Conservation (phyloP, 2,888 invertebrate species). For the Amblyjoppa proteus region DNA sequence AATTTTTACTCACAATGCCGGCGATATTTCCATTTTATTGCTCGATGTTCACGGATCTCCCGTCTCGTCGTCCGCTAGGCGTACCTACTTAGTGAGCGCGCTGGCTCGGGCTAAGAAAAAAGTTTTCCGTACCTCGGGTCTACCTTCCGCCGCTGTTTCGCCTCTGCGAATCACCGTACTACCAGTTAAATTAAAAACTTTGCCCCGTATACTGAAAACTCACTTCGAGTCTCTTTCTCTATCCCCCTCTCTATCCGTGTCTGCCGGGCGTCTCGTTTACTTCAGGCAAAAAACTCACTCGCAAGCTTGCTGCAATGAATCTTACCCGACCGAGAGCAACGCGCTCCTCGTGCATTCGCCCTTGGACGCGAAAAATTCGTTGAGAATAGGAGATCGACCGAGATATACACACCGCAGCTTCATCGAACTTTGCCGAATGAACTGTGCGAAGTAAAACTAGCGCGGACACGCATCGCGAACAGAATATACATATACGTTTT, state of each 20-base stretch:
- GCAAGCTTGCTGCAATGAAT: conserved; percentile 11
- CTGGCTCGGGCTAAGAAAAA: conserved; percentile 16
- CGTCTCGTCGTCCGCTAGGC: neutral
- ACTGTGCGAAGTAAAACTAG: neutral
- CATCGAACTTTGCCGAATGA: conserved; percentile 7
- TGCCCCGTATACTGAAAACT: conserved; percentile 34
- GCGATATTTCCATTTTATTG: conserved; percentile 59
- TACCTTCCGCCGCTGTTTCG: neutral
- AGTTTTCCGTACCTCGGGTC: conserved; percentile 10
- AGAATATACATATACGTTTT: neutral
- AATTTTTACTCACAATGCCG: conserved; percentile 48
- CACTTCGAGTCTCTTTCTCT: conserved; percentile 18
- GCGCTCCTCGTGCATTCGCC: neutral
- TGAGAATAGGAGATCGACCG: neutral
- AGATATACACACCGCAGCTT: neutral
- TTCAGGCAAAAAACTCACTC: conserved; percentile 19
- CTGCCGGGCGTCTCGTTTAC: neutral
- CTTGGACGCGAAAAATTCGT: neutral
- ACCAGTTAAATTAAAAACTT: conserved; percentile 55
- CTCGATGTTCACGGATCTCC: neutral
- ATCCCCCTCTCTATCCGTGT: neutral
- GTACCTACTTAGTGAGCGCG: neutral
- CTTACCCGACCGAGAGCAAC: neutral
- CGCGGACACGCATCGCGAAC: neutral
- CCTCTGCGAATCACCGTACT: conserved; percentile 51